A percentile compares a stretch with the other conserved stretches of the same genome.
Conservation (phyloP, 2,113 vertebrate species). For the Oceanodroma tethys region DNA sequence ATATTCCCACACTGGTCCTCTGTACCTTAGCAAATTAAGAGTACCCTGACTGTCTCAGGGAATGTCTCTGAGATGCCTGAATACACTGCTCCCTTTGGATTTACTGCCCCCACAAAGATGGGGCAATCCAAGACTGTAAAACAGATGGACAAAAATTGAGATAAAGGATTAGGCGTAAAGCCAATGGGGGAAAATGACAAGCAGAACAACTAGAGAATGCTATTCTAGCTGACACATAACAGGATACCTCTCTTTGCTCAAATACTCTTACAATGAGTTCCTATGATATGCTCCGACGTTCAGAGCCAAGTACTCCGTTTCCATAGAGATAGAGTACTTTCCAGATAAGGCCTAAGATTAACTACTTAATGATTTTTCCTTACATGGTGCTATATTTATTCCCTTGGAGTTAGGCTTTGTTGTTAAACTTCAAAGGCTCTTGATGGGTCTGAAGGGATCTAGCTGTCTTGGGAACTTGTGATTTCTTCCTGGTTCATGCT, state of each 20-base stretch:
- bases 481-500: background rate
- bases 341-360: slow-evolving; percentile 2
- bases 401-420: background rate
- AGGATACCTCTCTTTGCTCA: background rate
- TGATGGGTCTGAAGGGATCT: background rate
- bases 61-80: background rate
- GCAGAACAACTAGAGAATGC: background rate
- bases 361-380: background rate
- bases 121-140: background rate
- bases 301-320: background rate
- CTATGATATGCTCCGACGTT: background rate
- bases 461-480: background rate
- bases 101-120: background rate
- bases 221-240: background rate
- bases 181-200: accelerated
- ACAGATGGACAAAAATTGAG: background rate
- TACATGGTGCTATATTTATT: background rate
- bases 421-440: background rate
- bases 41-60: background rate
- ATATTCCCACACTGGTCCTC: background rate
- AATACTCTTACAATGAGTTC: background rate
- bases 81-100: background rate
- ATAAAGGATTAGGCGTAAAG: background rate
- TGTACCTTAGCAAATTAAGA: background rate
- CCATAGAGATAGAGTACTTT: background rate